A percentile compares a stretch with the other conserved stretches of the same genome.
These are phyloP conservation scores for Drosophila lacertosa DNA, from an alignment of 1,140 invertebrate genomes.

Conservation along the genomic window DNA sequence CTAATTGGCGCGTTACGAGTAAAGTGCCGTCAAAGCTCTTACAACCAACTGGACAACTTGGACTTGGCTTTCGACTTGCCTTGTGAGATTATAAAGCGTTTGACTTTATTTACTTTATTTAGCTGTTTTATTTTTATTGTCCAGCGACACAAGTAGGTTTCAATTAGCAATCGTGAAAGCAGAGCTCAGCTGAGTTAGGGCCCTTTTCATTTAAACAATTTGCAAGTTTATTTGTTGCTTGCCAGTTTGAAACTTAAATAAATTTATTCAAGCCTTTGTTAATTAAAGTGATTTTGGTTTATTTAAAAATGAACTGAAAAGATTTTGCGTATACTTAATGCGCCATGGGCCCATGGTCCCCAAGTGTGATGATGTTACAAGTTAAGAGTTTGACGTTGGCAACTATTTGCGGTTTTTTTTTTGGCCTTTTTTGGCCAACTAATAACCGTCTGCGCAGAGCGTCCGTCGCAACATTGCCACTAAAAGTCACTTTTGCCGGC, in stretches of 20 bases:
- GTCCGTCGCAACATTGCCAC: constrained; percentile 12
- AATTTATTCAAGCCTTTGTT: no score
- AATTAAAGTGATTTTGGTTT: no score
- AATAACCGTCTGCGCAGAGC: not conserved
- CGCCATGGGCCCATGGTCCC: constrained; percentile 6
- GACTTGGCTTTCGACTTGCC: no score
- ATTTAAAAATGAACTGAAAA: no score
- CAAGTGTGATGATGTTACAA: constrained; percentile 12
- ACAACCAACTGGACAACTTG: no score
- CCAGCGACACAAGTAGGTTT: constrained; percentile 10
- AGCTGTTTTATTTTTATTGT: not conserved
- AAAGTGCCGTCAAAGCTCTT: constrained; percentile 34
- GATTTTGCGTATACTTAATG: constrained; percentile 2
- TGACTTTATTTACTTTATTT: not conserved
- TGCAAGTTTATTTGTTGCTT: not conserved
- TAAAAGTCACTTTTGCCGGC: constrained; percentile 34
- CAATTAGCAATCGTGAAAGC: constrained; percentile 7
- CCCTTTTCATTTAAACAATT: not conserved
- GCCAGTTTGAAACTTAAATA: not conserved
- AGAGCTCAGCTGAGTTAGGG: no score
- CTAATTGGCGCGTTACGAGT: constrained; percentile 58
- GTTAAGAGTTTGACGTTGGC: constrained; percentile 33
- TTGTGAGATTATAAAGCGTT: not conserved
- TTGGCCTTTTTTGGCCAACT: no score
- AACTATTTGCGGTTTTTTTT: constrained; percentile 35